Percentiles rank a stretch among this genome's conserved stretches.
phyloP scores from a whole-genome alignment of 2,888 invertebrate genomes.

The Prenolepis imparis region DNA sequence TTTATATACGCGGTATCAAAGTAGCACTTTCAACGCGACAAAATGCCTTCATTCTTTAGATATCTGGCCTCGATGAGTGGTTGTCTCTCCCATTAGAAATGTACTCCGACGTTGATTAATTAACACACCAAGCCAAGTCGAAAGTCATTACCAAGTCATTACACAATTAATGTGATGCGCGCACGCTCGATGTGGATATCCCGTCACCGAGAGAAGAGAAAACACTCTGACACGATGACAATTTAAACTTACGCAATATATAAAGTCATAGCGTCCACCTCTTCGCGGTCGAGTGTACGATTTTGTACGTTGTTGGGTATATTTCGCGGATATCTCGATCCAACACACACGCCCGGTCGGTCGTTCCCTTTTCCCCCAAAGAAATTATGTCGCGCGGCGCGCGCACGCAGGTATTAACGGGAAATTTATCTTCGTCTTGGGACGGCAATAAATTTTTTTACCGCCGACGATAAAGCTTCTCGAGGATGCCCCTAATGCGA shows the following conservation, averaged over 20 bases:
- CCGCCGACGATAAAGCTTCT: slow-evolving; percentile 58
- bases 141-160: slow-evolving; percentile 68
- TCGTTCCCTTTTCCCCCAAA: neutral
- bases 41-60: slow-evolving; percentile 69
- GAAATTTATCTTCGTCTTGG: slow-evolving; percentile 66
- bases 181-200: slow-evolving; percentile 16
- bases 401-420: slow-evolving; percentile 31
- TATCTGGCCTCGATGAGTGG: slow-evolving; percentile 54
- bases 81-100: slow-evolving; percentile 55
- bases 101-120: slow-evolving; percentile 57
- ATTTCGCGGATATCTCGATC: neutral
- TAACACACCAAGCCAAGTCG: slow-evolving; percentile 66
- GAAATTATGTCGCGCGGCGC: slow-evolving; percentile 30
- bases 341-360: slow-evolving; percentile 11
- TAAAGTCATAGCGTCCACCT: neutral
- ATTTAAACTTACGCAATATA: neutral
- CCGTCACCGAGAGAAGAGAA: slow-evolving; percentile 28
- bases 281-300: slow-evolving; percentile 24
- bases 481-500: slow-evolving; percentile 59
- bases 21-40: slow-evolving; percentile 68
- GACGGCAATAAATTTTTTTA: slow-evolving; percentile 66
- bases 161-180: slow-evolving; percentile 1
- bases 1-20: neutral
- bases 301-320: slow-evolving; percentile 7
- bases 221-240: neutral